Conservation (phyloP, 2,113 vertebrate genomes). For the Odontophorus gujanensis region DNA sequence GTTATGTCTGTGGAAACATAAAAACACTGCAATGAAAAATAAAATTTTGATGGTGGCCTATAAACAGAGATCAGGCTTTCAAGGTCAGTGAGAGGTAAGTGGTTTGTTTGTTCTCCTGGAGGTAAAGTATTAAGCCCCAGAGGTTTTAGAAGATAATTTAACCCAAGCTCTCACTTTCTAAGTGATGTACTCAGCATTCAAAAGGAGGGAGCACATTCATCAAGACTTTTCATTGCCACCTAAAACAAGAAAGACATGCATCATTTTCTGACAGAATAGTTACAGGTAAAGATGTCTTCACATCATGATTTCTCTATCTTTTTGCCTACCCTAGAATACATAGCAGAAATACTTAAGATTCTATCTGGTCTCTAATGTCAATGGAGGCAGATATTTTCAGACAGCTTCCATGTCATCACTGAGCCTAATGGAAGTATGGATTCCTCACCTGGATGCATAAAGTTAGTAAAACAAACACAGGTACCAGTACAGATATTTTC, state of each 20-base stretch:
- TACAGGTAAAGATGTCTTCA: neutral
- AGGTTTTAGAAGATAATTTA: slow-evolving; percentile 50
- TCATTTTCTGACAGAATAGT: neutral
- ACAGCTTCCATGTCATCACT: neutral
- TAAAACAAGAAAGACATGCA: neutral
- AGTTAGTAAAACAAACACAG: neutral
- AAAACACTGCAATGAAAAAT: neutral
- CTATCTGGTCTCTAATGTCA: neutral
- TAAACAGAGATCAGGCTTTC: neutral
- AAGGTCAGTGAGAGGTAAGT: neutral
- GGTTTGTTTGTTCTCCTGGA: slow-evolving; percentile 26
- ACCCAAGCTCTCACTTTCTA: slow-evolving; percentile 24
- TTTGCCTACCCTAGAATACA: neutral
- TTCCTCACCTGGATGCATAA: neutral
- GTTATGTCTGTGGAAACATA: neutral
- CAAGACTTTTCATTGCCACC: neutral
- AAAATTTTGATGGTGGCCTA: slow-evolving; percentile 2
- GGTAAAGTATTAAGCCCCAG: slow-evolving; percentile 7
- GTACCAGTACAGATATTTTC: neutral
- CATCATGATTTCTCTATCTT: neutral
- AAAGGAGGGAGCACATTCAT: neutral
- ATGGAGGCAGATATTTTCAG: neutral
- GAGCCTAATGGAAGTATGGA: neutral
- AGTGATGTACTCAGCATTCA: neutral
- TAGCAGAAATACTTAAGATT: neutral